Base-by-base conservation (phyloP, 1,140 invertebrate species). In the Danaus plexippus region DNA sequence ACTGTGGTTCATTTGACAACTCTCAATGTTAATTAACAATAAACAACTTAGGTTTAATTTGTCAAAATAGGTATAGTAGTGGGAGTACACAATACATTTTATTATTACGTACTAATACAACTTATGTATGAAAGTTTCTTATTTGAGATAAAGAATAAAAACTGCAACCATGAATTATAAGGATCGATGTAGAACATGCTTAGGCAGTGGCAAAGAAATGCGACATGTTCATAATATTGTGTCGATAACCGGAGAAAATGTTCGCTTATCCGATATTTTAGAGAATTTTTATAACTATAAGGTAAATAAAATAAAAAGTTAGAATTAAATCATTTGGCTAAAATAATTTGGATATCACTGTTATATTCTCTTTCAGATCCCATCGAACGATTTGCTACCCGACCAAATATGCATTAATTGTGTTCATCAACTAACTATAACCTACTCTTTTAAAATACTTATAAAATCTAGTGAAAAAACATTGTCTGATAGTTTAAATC, bases 401-500 rank as follows among this genome's bases (percentile, higher is more conserved):
- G 71, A 81, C 50, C 75, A 77, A 47, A 74, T 88, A 49, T 88
- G 87, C 56, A 77, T 83, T 32, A 77, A 71, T 55, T 88, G 85
- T 71, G 74, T 87, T 42, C 78, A 80, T 43, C 81, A 85, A 52
- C 67, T 88, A 8, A 85, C 77, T 42, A 69, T 85, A 12, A 83
- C 81, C 41, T 81, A 82, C 61, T 85, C 85, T 1, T 88, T 88
- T 65, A 87, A 87, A 77, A 57, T 69, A 6, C 71, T 87, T 0
- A 79, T 87, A 60, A 73, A 87, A 60, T 65, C 71, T 8, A 81
- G 75, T 57, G 67, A 69, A 11, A 82, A 75, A 64, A 81, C 72
- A 18, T 57, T 87, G 49, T 53, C 62, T 40, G 71, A 82, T 48
- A 75, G 48, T 57, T 45, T 50, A 22, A 60, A 58, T 40, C 47